phyloP scores from a whole-genome alignment of 2,113 vertebrate species.

The Microtus richardsoni region DNA sequence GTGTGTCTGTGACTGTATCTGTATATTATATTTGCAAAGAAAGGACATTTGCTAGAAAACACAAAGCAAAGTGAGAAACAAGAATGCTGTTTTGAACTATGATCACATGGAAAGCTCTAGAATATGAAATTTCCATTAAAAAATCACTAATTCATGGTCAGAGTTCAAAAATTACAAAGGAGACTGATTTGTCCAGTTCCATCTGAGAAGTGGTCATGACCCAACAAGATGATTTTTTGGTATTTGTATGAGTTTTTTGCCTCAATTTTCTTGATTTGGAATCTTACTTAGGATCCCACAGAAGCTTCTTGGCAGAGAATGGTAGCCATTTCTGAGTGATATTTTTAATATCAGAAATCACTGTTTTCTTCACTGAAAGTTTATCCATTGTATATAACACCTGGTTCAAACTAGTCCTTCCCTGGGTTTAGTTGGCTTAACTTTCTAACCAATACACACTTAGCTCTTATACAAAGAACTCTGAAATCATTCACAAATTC shows the following conservation, averaged over 20 bases:
- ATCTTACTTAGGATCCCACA: not conserved
- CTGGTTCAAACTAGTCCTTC: not conserved
- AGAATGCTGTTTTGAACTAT: not conserved
- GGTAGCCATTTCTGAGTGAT: not conserved
- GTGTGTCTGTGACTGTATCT: not conserved
- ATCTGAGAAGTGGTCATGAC: not conserved
- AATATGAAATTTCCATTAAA: not conserved
- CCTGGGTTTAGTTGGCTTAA: not conserved
- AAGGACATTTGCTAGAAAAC: not conserved
- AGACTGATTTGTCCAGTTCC: not conserved
- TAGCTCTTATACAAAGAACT: conserved; percentile 6
- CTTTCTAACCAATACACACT: not conserved
- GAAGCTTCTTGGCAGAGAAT: not conserved
- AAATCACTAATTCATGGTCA: not conserved
- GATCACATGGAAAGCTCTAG: not conserved
- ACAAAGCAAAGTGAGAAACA: not conserved
- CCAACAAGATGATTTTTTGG: not conserved
- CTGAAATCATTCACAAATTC: not conserved
- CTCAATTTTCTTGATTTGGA: not conserved
- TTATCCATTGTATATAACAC: not conserved
- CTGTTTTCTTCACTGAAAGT: not conserved
- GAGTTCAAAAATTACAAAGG: not conserved
- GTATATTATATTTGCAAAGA: not conserved
- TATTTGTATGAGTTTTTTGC: not conserved
- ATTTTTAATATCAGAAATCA: not conserved